Evolutionary conservation across 2,888 invertebrate species (phyloP).

Genomic region (Noctua janthe): DNA sequence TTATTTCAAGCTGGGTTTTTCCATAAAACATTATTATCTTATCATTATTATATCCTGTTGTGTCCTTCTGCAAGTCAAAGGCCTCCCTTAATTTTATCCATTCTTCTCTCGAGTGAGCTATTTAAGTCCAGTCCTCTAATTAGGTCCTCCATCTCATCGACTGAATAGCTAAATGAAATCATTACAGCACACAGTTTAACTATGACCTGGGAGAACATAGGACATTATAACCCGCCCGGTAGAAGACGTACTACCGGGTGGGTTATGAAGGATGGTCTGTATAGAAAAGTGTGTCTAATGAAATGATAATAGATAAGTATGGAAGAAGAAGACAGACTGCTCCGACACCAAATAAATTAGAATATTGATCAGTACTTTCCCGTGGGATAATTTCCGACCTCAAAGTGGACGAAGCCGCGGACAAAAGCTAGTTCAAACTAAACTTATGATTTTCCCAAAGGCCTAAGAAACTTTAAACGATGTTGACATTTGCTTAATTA

Average conservation of each 20-base stretch:
- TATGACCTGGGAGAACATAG: background rate
- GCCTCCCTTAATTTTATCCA: too few relatives aligned
- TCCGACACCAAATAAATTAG: background rate
- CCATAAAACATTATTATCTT: background rate
- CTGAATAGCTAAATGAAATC: background rate
- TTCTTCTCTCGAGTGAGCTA: too few relatives aligned
- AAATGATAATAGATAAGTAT: background rate
- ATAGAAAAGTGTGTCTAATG: background rate
- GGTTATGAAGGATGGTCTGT: background rate
- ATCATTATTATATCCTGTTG: too few relatives aligned
- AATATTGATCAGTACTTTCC: background rate
- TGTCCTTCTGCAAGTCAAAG: too few relatives aligned
- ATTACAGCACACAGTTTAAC: background rate
- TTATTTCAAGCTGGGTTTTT: background rate
- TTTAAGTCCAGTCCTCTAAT: too few relatives aligned
- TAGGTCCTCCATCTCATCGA: too few relatives aligned
- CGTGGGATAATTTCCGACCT: background rate
- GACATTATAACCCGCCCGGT: too few relatives aligned
- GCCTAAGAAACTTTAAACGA: background rate
- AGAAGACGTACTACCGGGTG: too few relatives aligned
- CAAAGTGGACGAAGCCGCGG: background rate
- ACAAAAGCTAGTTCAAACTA: background rate
- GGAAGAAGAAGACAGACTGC: background rate
- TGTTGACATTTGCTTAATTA: conserved; percentile 32
- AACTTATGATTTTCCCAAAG: background rate